Evolutionary conservation across 1,140 invertebrate species (phyloP), one percentile per base, ranked within the genome.

Genomic region (Phymorhynchus buccinoides): DNA sequence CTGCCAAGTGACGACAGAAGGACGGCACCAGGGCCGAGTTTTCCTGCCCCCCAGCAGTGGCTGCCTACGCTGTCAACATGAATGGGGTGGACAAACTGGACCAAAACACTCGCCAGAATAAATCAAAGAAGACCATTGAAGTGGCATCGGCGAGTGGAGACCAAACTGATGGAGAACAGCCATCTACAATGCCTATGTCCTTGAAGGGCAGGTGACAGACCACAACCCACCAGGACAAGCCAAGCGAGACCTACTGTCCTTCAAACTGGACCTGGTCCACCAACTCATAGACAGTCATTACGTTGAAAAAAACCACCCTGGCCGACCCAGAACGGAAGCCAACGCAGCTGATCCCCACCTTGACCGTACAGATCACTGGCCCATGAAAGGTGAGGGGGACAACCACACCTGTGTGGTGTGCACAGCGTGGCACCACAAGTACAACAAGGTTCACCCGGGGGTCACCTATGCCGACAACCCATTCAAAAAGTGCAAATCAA

Each of bases 1-100:
- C 32, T 66, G 81, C 79, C 9, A 32, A 83, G 32, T 84, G 85
- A 22, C 84, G 78, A 68, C 73, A 86, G 75, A 88, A 87, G 42
- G 86, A 86, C 85, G 88, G 88, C 30, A 84, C 83, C 6, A 22
- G 80, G 6, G 71, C 52, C 27, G 56, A 84, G 52, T 42, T 88
- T 1, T 83, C 78, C 27, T 44, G 71, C 41, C 56, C 85, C 35
- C 80, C 83, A 78, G n/a, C 62, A 27, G 73, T 83, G 30, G n/a
- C 27, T 14, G 80, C 16, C 41, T 88, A 86, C 75, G 30, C 39
- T 27, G 78, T 83, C 44, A 84, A 84, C 79, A 87, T 87, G 87
- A 82, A 82, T 32, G 87, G 87, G 30, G 80, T 86, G 42, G 87
- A 86, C 41, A 73, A 48, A 18, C 27, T 83, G 6, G 87, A 88